Base-by-base conservation (phyloP, 2,797 vertebrate genomes). In the Ceryle rudis region DNA sequence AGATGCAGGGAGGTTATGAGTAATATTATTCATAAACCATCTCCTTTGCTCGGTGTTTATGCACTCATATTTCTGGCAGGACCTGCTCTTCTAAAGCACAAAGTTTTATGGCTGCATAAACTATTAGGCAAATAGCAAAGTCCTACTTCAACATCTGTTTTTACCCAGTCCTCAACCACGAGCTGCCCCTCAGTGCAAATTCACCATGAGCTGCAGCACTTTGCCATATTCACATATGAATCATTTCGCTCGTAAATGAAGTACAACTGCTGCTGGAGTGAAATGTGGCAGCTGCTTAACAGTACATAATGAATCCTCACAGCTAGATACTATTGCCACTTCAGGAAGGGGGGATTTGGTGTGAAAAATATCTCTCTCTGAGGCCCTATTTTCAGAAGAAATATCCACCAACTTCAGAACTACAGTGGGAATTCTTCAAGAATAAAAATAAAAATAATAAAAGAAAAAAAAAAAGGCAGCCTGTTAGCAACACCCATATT, bases 221-320 rank as follows among this genome's bases (percentile, higher is more conserved):
- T 83, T 46, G n/a, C 87, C 57, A 39, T 47, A 67, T 54, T 85
- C 84, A 95, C 84, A 81, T 47, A 89, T 57, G 89, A 89, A 93
- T 94, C 42, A 95, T 91, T 96, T 95, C 58, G 70, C 75, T 94
- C 37, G 7, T 78, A 95, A 96, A 88, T 92, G 85, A 96, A 89
- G 60, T 81, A 88, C 81, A 82, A 91, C 81, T 88, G 94, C 77
- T 93, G 78, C 72, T 19, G 39, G 78, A 83, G 82, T 75, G 90
- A 91, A 92, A 67, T 20, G 70, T 81, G 81, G 90, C 96, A 96
- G 91, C 92, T 93, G 86, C 87, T 94, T 92, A 95, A 88, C 91
- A 74, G 72, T 9, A 44, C 84, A 58, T 91, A 95, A 90, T 51
- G 71, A 96, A 96, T 75, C 39, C 25, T 3, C 66, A 74, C 61